Conservation (phyloP, 1,140 invertebrate species). For the Elymnias hypermnestra region DNA sequence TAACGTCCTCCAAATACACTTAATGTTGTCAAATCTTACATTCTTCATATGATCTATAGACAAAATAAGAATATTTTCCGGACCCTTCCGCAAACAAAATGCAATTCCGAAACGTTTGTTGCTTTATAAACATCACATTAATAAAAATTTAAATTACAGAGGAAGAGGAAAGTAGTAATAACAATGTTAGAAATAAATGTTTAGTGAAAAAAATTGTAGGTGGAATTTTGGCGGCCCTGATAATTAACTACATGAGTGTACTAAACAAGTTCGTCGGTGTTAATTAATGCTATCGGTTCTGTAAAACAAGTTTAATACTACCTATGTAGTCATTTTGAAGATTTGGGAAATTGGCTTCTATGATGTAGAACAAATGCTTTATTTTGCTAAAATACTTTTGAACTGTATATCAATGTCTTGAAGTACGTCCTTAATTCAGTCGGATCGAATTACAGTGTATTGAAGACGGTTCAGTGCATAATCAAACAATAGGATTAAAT, state of each 20-base stretch:
- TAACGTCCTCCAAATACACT: too few relatives aligned
- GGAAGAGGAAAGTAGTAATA: too few relatives aligned
- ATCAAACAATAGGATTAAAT: constrained; percentile 24
- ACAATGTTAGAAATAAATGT: too few relatives aligned
- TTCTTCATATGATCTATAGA: too few relatives aligned
- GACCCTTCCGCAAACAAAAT: too few relatives aligned
- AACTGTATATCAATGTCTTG: constrained; percentile 24
- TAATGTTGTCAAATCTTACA: too few relatives aligned
- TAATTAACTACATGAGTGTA: constrained; percentile 9
- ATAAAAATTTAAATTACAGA: too few relatives aligned
- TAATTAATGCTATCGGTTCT: constrained; percentile 55
- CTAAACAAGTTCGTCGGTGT: constrained; percentile 20
- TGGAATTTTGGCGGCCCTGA: background rate
- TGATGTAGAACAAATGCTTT: constrained; percentile 5
- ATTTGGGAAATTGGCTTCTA: constrained; percentile 34
- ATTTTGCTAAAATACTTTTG: constrained; percentile 8
- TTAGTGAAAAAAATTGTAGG: too few relatives aligned
- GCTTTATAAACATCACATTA: too few relatives aligned
- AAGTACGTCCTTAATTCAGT: constrained; percentile 52
- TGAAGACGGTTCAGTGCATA: constrained; percentile 27
- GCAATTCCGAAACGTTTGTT: too few relatives aligned
- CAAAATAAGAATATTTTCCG: too few relatives aligned
- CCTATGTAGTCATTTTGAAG: constrained; percentile 29
- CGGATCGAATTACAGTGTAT: constrained; percentile 37
- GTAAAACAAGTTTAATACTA: constrained; percentile 50